These are phyloP conservation scores for Eidolon helvum DNA, from an alignment of 2,113 vertebrate species.

Conservation along the genomic window DNA sequence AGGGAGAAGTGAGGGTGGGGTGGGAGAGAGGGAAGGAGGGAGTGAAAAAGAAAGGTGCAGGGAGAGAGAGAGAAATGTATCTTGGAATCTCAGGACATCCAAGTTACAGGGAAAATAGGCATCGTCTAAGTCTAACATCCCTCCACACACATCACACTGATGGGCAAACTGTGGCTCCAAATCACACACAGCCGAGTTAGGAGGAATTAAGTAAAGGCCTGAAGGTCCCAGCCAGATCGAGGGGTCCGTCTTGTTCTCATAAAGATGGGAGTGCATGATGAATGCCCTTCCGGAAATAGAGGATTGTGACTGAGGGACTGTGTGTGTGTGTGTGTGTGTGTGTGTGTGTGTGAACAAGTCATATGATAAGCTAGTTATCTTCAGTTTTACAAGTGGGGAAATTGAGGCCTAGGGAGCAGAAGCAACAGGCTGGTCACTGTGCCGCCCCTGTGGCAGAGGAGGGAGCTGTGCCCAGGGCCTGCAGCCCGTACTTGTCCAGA, in stretches of 20 bases:
- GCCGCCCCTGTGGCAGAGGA: not conserved
- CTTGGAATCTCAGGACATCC: not conserved
- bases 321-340: no score
- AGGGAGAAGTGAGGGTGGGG: not conserved
- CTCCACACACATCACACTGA: not conserved
- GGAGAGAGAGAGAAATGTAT: not conserved
- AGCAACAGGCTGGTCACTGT: not conserved
- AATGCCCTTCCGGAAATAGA: not conserved
- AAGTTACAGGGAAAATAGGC: not conserved
- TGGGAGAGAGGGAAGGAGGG: no score
- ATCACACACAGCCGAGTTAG: rapidly evolving
- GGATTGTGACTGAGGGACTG: not conserved
- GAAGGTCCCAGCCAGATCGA: not conserved
- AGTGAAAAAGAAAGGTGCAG: no score
- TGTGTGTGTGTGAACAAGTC: not conserved
- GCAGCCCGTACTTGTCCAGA: rapidly evolving
- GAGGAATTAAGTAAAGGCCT: not conserved
- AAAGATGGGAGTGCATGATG: not conserved
- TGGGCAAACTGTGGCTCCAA: not conserved
- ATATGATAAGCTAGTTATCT: rapidly evolving
- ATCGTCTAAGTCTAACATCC: no score
- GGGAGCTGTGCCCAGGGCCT: not conserved
- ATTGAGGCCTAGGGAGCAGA: not conserved
- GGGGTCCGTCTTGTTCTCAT: not conserved
- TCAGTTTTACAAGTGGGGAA: not conserved